A percentile compares a stretch with the other conserved stretches of the same genome.
These are phyloP conservation scores for Drosophila jambulina DNA, from an alignment of 1,140 invertebrate genomes.

Conservation along the genomic window DNA sequence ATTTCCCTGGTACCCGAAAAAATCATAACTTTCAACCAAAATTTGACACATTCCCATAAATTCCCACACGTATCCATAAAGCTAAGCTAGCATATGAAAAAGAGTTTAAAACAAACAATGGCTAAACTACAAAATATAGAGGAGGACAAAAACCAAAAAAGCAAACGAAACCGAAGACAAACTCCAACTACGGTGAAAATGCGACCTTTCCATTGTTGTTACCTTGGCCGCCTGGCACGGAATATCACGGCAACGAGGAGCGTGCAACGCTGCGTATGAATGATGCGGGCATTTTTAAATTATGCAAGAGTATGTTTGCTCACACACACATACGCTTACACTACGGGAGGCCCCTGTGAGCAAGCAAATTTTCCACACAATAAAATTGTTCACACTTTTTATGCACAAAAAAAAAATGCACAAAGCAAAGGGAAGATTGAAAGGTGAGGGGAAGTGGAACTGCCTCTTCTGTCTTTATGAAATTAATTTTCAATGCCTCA, in stretches of 20 bases:
- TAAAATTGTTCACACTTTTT: constrained; percentile 76
- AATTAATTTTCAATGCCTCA: constrained; percentile 36
- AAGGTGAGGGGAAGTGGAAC: not conserved
- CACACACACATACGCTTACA: not conserved
- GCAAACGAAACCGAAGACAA: constrained; percentile 13
- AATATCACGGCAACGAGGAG: constrained; percentile 18
- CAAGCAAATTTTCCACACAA: constrained; percentile 74
- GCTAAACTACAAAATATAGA: constrained; percentile 36
- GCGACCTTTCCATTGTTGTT: constrained; percentile 69
- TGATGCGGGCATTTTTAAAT: constrained; percentile 64
- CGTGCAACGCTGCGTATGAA: constrained; percentile 55
- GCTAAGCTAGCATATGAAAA: constrained; percentile 28
- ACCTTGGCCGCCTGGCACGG: constrained; percentile 56
- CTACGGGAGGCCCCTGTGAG: constrained; percentile 24
- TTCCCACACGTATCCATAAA: constrained; percentile 1
- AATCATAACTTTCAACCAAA: constrained; percentile 14
- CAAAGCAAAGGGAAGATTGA: not conserved
- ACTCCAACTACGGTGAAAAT: constrained; percentile 15
- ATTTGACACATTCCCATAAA: constrained; percentile 21
- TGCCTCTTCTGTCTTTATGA: constrained; percentile 12
- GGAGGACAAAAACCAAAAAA: not conserved
- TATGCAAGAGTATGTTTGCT: constrained; percentile 68
- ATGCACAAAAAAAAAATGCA: constrained; percentile 19
- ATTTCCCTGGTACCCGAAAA: too few relatives aligned
- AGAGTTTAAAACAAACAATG: constrained; percentile 60